Evolutionary conservation across 1,140 invertebrate species (phyloP).

Genomic region (Pachyrhynchus sulphureomaculatus): DNA sequence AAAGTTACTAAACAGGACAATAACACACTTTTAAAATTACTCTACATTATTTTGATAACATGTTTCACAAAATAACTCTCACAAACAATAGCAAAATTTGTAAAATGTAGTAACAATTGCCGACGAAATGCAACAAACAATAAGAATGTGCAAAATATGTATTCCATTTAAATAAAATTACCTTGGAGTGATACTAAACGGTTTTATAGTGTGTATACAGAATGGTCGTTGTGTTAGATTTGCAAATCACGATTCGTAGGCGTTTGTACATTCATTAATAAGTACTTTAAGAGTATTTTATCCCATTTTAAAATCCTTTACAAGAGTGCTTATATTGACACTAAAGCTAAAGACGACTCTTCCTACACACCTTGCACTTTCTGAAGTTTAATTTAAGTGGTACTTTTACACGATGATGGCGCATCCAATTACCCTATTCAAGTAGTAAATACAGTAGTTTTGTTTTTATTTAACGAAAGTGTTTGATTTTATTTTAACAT

Average conservation of each 20-base stretch:
- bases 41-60: too few species aligned
- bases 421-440: conserved; percentile 26
- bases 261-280: conserved; percentile 33
- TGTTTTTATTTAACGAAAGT: conserved; percentile 18
- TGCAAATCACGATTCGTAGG: conserved; percentile 31
- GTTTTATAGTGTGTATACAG: conserved; percentile 25
- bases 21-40: neutral
- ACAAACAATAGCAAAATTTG: neutral
- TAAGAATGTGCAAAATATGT: conserved; percentile 22
- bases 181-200: conserved; percentile 24
- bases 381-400: conserved; percentile 24
- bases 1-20: neutral
- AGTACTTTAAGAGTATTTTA: conserved; percentile 28
- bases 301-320: conserved; percentile 31
- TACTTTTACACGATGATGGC: conserved; percentile 11
- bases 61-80: too few species aligned
- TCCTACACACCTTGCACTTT: conserved; percentile 30
- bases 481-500: conserved; percentile 9
- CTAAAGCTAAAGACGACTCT: conserved; percentile 1
- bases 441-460: conserved; percentile 34
- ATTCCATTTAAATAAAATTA: conserved; percentile 27
- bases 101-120: neutral
- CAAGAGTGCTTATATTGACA: conserved; percentile 28
- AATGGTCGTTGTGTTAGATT: conserved; percentile 27
- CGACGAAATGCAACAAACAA: conserved; percentile 9